phyloP scores from a whole-genome alignment of 1,140 invertebrate genomes.

The Cataglyphis hispanica region DNA sequence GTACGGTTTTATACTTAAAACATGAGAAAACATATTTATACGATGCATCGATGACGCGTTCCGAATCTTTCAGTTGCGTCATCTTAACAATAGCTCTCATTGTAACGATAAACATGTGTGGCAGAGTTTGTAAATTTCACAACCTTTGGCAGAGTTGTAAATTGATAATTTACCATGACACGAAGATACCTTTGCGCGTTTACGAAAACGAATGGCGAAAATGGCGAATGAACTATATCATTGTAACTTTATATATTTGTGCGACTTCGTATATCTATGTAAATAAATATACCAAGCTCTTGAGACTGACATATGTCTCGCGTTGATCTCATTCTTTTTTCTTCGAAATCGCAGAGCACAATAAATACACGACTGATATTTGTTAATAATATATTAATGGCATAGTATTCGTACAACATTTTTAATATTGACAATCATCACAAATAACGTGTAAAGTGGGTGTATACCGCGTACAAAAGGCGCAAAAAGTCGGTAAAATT shows the following conservation, averaged over 20 bases:
- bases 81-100: neutral
- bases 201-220: constrained; percentile 21
- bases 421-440: constrained; percentile 71
- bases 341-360: neutral
- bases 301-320: constrained; percentile 44
- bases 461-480: constrained; percentile 77
- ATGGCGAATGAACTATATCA: constrained; percentile 43
- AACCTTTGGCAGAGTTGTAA: too few relatives aligned
- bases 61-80: neutral
- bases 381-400: constrained; percentile 79
- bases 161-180: constrained; percentile 46
- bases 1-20: constrained; percentile 36
- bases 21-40: neutral
- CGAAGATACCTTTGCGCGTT: constrained; percentile 28
- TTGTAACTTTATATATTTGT: constrained; percentile 67
- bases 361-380: constrained; percentile 43
- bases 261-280: constrained; percentile 66
- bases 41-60: neutral
- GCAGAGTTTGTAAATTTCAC: constrained; percentile 50
- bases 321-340: constrained; percentile 22
- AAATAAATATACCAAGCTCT: constrained; percentile 73
- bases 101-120: neutral
- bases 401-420: constrained; percentile 71
- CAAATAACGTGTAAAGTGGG: constrained; percentile 74
- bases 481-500: constrained; percentile 38